These are phyloP conservation scores for Spodoptera picta DNA, from an alignment of 2,888 invertebrate species.

Conservation along the genomic window DNA sequence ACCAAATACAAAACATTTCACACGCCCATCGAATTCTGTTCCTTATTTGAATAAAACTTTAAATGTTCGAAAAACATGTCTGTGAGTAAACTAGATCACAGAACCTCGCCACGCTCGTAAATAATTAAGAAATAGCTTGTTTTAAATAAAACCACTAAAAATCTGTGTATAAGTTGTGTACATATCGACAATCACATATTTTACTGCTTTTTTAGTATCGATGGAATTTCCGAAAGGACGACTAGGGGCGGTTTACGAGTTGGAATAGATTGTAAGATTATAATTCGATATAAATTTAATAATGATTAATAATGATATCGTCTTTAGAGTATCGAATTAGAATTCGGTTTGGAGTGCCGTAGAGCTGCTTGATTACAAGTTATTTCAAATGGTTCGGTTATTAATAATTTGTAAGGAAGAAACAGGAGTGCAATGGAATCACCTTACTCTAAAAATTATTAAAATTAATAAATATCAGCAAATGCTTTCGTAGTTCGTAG, in stretches of 20 bases:
- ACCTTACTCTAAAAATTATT: not conserved
- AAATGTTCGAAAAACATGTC: constrained; percentile 41
- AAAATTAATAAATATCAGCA: not conserved
- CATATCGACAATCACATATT: constrained; percentile 74
- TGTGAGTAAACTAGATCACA: constrained; percentile 54
- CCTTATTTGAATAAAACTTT: constrained; percentile 48
- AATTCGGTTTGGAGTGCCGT: constrained; percentile 38
- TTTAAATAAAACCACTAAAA: constrained; percentile 60
- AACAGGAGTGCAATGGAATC: constrained; percentile 20
- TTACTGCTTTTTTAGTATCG: constrained; percentile 75
- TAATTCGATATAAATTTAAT: constrained; percentile 83
- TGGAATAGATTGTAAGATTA: constrained; percentile 78
- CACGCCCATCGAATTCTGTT: constrained; percentile 23
- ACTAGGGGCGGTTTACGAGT: constrained; percentile 60
- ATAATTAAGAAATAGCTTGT: constrained; percentile 59
- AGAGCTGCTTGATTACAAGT: constrained; percentile 44
- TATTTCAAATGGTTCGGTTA: constrained; percentile 36
- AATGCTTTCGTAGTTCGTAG: too few species aligned
- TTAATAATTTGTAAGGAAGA: constrained; percentile 31
- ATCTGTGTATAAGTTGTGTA: constrained; percentile 57
- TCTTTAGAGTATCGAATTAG: constrained; percentile 70
- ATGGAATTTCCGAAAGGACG: constrained; percentile 71
- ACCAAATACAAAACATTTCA: constrained; percentile 45
- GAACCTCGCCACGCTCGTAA: constrained; percentile 48
- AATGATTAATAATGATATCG: constrained; percentile 85